These are phyloP conservation scores for Lophura nycthemera DNA, from an alignment of 2,113 vertebrate genomes.

Conservation along the genomic window DNA sequence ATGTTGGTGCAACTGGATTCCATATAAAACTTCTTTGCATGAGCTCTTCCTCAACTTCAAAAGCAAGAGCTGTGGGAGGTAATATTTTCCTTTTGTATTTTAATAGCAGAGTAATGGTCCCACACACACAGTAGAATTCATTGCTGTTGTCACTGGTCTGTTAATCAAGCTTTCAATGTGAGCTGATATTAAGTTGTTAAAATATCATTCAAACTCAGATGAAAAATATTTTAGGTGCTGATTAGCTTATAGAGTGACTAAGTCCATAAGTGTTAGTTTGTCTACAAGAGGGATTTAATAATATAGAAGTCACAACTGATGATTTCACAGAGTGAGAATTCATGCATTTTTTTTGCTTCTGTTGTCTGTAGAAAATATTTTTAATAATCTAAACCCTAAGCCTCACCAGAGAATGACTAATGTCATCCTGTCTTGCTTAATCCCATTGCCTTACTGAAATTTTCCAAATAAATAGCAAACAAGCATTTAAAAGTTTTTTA, in stretches of 20 bases:
- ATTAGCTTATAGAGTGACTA: constrained; percentile 50
- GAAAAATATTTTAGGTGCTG: constrained; percentile 4
- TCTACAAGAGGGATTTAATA: constrained; percentile 38
- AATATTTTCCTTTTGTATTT: constrained; percentile 46
- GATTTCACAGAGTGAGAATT: not conserved
- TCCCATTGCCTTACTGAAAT: not conserved
- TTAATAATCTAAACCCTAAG: not conserved
- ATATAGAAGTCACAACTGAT: constrained; percentile 12
- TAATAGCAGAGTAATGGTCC: constrained; percentile 11
- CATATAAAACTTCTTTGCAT: not conserved
- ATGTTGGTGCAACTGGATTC: not conserved
- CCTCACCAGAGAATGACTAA: not conserved
- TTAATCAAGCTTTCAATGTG: constrained; percentile 24
- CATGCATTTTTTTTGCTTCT: not conserved
- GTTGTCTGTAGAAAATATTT: not conserved
- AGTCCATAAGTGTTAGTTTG: constrained; percentile 23
- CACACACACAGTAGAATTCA: not conserved
- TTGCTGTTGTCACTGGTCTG: constrained; percentile 36
- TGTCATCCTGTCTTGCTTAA: not conserved
- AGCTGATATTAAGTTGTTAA: constrained; percentile 32
- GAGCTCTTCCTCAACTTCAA: constrained; percentile 15
- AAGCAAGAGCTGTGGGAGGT: constrained; percentile 27
- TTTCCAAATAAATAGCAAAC: not conserved
- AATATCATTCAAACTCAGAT: constrained; percentile 44
- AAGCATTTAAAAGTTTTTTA: not conserved